These are phyloP conservation scores for Macrosiphum euphorbiae DNA, from an alignment of 2,888 invertebrate genomes.

Conservation along the genomic window DNA sequence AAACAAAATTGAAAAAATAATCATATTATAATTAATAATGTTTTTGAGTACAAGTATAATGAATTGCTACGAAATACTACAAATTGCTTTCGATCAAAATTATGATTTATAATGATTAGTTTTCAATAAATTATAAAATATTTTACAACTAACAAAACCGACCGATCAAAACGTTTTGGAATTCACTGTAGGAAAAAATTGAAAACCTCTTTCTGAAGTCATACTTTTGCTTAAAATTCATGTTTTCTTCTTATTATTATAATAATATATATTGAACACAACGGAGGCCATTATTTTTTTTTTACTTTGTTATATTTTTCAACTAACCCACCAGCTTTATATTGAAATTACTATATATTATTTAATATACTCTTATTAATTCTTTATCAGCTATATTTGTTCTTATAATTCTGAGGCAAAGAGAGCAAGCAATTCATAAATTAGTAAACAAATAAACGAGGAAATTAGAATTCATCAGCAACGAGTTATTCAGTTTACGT, in stretches of 20 bases:
- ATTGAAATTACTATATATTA: not conserved
- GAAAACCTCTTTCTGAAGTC: not conserved
- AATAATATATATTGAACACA: not conserved
- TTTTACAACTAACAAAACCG: not conserved
- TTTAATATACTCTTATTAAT: not conserved
- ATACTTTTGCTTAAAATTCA: too few relatives aligned
- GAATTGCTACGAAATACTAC: not conserved
- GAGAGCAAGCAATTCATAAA: not conserved
- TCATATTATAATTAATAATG: not conserved
- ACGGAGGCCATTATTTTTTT: not conserved
- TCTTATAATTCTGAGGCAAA: not conserved
- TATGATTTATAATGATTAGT: not conserved
- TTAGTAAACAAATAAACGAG: not conserved
- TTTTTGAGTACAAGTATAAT: not conserved
- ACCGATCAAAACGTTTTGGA: not conserved
- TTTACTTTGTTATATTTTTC: not conserved
- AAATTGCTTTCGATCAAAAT: not conserved
- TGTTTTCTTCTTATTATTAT: not conserved
- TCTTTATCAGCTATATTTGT: too few relatives aligned
- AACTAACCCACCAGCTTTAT: not conserved
- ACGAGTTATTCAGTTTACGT: not conserved
- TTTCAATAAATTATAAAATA: not conserved
- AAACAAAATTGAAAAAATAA: not conserved
- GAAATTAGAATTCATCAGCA: not conserved
- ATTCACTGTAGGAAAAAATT: not conserved